Conservation (phyloP, 2,113 vertebrate genomes). For the Callopanchax toddi region DNA sequence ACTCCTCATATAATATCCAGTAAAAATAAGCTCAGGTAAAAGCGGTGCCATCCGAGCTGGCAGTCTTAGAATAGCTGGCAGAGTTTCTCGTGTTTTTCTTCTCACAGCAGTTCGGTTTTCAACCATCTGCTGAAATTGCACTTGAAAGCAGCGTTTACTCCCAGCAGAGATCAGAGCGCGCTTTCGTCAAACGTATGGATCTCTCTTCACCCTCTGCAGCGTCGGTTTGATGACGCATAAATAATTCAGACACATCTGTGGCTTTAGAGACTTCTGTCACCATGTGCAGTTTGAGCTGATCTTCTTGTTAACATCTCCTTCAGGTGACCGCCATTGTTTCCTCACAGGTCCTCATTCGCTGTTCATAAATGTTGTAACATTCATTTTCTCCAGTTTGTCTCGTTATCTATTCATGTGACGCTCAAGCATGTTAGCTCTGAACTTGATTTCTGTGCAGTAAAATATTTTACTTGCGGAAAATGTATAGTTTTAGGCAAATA, state of each 20-base stretch:
- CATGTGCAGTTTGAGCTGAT: slow-evolving; percentile 14
- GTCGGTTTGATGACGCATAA: slow-evolving; percentile 9
- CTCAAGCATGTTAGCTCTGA: neutral
- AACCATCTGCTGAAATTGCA: slow-evolving; percentile 46
- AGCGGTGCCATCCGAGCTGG: slow-evolving; percentile 6
- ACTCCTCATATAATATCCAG: slow-evolving; percentile 22
- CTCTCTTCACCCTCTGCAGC: neutral
- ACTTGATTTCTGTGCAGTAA: no score
- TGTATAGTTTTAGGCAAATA: no score
- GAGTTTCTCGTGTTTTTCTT: slow-evolving; percentile 28
- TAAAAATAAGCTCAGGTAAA: slow-evolving; percentile 39
- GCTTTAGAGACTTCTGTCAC: slow-evolving; percentile 20
- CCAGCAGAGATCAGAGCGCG: slow-evolving; percentile 42
- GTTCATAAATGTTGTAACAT: neutral
- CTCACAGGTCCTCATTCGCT: neutral
- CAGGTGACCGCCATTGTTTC: neutral
- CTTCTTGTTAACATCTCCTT: neutral
- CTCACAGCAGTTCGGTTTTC: slow-evolving; percentile 11
- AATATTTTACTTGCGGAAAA: no score
- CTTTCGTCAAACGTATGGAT: slow-evolving; percentile 20
- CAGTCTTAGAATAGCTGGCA: slow-evolving; percentile 47
- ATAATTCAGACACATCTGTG: slow-evolving; percentile 24
- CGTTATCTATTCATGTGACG: neutral
- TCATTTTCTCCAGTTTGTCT: neutral
- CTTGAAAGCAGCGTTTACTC: slow-evolving; percentile 42